A percentile compares a stretch with the other conserved stretches of the same genome.
Evolutionary conservation across 2,113 vertebrate genomes (phyloP).

Genomic region (Lonchura striata): DNA sequence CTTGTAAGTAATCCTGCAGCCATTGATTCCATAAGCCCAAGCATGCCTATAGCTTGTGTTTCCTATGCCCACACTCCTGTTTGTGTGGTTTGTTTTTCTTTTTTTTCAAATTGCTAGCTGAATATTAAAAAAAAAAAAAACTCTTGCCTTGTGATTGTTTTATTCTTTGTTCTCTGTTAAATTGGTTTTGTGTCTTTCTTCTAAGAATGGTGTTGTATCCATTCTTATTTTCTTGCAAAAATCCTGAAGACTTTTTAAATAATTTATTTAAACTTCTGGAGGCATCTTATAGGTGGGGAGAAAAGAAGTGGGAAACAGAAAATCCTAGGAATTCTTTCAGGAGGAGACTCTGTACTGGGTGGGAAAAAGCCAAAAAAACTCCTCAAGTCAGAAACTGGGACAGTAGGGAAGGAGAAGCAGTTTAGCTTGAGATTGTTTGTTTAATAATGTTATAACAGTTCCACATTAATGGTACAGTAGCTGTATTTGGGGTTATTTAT

Average conservation of each 20-base stretch:
- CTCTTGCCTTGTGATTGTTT: background rate
- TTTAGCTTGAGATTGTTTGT: background rate
- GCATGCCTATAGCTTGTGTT: background rate
- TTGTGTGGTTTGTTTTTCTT: background rate
- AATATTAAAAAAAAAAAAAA: background rate
- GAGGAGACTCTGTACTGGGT: background rate
- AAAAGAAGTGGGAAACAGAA: background rate
- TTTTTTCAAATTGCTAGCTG: background rate
- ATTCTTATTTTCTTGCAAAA: background rate
- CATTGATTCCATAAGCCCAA: background rate
- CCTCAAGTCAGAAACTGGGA: background rate
- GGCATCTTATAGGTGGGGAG: background rate
- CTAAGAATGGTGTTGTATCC: too few species aligned
- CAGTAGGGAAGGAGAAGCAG: background rate
- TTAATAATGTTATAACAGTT: background rate
- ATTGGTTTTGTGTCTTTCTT: background rate
- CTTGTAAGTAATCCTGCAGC: background rate
- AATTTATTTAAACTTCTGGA: background rate
- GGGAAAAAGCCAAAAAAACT: background rate
- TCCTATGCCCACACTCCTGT: accelerated
- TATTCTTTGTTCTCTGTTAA: background rate
- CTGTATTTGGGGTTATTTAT: background rate
- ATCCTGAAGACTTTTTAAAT: background rate
- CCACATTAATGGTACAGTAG: background rate
- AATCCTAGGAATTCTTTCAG: background rate